Evolutionary conservation across 1,140 invertebrate genomes (phyloP), one percentile per base, ranked within the genome.

Genomic region (Musca vetustissima): DNA sequence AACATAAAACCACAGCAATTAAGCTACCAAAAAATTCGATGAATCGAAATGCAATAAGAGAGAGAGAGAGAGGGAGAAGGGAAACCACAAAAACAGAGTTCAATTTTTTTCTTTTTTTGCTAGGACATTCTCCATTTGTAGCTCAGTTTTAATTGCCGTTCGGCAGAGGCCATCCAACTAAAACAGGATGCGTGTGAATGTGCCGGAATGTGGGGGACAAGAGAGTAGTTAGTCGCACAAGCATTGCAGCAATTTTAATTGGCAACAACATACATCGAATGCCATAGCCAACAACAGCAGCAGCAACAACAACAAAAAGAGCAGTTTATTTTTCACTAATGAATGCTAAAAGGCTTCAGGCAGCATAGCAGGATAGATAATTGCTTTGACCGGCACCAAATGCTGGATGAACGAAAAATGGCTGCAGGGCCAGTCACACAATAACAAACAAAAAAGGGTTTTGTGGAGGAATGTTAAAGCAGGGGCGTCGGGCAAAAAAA

Each of bases 191-290:
- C 21, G 49, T 19, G 49, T 52, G 49, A 52, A 52, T 52, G 49
- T 52, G n/a, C 49, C 2, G 11, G n/a, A n/a, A n/a, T n/a, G n/a
- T 43, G 4, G 6, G 6, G 36, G 36, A 7, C 36, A 43, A 43
- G 28, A 32, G 28, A 32, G 28, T 9, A 32, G 28, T 32, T 3
- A n/a, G n/a, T n/a, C n/a, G n/a, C n/a, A 28, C 28, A 28, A 28
- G 11, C 36, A 43, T 9, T 6, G 36, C 36, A 43, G 36, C 36
- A 80, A 80, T 78, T 80, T 80, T 80, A 80, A 80, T 80, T 80
- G 78, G 78, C 78, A 80, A 80, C 78, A 77, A 74, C 71, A 78
- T 55, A 69, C 55, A 76, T 75, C 76, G 78, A 55, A 57, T 43
- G 2, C 36, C 36, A 55, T 7, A 36, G 28, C 25, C 28, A 59